These are phyloP conservation scores for Lates japonicus DNA, from an alignment of 2,797 vertebrate species.

Conservation along the genomic window DNA sequence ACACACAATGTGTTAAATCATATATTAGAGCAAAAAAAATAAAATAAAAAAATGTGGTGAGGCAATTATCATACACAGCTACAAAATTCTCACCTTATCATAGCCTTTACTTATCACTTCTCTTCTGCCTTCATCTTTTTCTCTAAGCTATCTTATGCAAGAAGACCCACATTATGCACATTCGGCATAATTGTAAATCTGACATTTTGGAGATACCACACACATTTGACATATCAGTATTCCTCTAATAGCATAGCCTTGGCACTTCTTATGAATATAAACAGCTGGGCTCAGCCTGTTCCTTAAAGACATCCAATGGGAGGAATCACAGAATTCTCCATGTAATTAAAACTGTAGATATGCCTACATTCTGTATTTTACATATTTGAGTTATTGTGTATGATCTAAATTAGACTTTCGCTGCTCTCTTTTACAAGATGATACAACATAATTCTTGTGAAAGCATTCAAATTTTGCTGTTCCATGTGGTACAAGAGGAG, in stretches of 20 bases:
- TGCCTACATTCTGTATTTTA: not conserved
- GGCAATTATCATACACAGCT: slow-evolving; percentile 1
- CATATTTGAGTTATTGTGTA: not conserved
- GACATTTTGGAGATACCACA: slow-evolving; percentile 31
- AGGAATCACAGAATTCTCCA: not conserved
- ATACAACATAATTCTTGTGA: not conserved
- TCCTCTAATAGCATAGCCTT: not conserved
- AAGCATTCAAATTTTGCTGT: not conserved
- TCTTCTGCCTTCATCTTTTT: not conserved
- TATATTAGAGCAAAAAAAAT: not conserved
- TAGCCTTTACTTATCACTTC: slow-evolving; percentile 9
- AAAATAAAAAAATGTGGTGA: slow-evolving; percentile 1
- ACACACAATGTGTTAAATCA: not conserved
- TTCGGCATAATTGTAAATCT: slow-evolving; percentile 31
- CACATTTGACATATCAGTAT: slow-evolving; percentile 26
- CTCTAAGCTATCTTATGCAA: not conserved
- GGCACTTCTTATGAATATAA: slow-evolving; percentile 7
- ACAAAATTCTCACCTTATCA: slow-evolving; percentile 3
- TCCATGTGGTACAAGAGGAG: not conserved
- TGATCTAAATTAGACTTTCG: not conserved
- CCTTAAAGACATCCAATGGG: not conserved
- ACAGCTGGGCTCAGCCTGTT: not conserved
- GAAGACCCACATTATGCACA: slow-evolving; percentile 25
- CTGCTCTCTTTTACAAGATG: not conserved
- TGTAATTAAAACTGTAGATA: slow-evolving; percentile 9